phyloP scores from a whole-genome alignment of 2,113 vertebrate species.

The Ictidomys tridecemlineatus region DNA sequence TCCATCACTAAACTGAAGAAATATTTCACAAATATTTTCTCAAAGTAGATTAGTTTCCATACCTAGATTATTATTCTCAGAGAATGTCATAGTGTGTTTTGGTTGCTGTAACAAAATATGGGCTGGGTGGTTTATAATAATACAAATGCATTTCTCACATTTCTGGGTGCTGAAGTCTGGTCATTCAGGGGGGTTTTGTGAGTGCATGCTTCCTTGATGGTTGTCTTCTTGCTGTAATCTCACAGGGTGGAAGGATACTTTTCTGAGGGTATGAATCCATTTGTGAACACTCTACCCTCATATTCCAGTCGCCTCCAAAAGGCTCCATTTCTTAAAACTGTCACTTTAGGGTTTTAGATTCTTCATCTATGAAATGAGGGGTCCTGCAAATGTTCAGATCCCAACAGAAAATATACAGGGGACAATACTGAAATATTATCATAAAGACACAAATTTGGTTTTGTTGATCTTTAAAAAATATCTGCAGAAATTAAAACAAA shows the following conservation, averaged over 20 bases:
- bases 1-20: conserved; percentile 57
- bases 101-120: not conserved
- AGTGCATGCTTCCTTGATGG: not conserved
- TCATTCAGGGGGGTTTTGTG: no score
- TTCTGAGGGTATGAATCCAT: not conserved
- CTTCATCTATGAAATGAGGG: not conserved
- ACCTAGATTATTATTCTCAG: conserved; percentile 43
- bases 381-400: not conserved
- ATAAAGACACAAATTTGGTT: conserved; percentile 69
- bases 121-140: not conserved
- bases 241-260: not conserved
- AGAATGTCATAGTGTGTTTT: not conserved
- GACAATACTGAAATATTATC: conserved; percentile 10
- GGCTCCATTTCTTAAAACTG: no score
- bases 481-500: conserved; percentile 67
- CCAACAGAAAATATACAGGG: not conserved
- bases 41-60: conserved; percentile 70
- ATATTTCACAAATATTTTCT: not conserved
- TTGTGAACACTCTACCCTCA: not conserved
- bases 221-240: not conserved
- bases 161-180: not conserved
- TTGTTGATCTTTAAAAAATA: conserved; percentile 57
- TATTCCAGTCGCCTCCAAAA: not conserved
- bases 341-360: not conserved
- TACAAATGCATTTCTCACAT: not conserved